phyloP scores from a whole-genome alignment of 2,888 invertebrate genomes.

The Drosophila dives region DNA sequence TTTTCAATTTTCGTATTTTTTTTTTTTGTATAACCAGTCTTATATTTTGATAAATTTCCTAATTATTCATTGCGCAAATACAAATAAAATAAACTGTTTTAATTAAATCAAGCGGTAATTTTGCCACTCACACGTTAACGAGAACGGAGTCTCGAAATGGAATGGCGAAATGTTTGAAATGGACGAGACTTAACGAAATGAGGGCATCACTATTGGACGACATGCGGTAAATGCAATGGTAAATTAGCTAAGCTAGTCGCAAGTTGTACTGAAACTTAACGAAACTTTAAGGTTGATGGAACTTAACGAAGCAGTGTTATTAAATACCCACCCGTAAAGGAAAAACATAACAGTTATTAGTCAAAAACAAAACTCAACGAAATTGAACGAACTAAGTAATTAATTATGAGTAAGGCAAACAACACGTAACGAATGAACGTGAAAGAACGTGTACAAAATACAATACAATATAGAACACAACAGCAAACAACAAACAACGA shows the following conservation, averaged over 20 bases:
- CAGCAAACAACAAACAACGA: slow-evolving; percentile 9
- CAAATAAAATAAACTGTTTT: background rate
- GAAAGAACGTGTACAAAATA: slow-evolving; percentile 17
- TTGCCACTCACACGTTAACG: background rate
- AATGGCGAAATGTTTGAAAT: background rate
- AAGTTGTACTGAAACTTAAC: slow-evolving; percentile 3
- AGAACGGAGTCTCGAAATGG: background rate
- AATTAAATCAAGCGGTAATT: background rate
- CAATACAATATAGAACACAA: slow-evolving; percentile 12
- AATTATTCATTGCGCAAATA: background rate
- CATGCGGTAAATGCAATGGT: slow-evolving; percentile 26
- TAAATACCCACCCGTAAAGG: slow-evolving; percentile 24
- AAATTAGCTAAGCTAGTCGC: background rate
- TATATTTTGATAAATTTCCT: background rate
- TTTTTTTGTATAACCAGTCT: background rate
- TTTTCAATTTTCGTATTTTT: background rate
- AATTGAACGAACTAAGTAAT: slow-evolving; percentile 13
- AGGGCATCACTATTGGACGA: slow-evolving; percentile 8
- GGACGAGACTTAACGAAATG: slow-evolving; percentile 16
- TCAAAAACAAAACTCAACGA: slow-evolving; percentile 7
- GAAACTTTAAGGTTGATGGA: slow-evolving; percentile 1
- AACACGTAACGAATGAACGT: slow-evolving; percentile 6
- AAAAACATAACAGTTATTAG: slow-evolving; percentile 12
- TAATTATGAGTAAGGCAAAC: slow-evolving; percentile 17
- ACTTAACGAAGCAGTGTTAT: slow-evolving; percentile 22